Percentiles rank a stretch among this genome's conserved stretches.
Evolutionary conservation across 2,797 vertebrate genomes (phyloP).

Genomic region (Hyperoplus lanceolatus): DNA sequence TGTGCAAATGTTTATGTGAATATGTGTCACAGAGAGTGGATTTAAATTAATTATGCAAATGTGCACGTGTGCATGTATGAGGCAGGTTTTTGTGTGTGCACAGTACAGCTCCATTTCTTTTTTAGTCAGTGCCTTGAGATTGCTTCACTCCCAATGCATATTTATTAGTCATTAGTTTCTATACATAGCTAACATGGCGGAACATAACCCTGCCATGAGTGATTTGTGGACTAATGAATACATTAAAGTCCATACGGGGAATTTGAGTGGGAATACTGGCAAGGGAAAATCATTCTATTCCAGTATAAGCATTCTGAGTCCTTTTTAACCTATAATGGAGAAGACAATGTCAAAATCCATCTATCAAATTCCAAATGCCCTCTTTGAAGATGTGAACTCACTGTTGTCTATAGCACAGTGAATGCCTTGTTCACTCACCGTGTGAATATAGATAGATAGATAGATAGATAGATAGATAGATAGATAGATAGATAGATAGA

Average conservation of each 20-base stretch:
- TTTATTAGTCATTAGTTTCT: constrained; percentile 68
- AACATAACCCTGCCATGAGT: constrained; percentile 64
- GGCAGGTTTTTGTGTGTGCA: constrained; percentile 20
- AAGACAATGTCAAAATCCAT: constrained; percentile 67
- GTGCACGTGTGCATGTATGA: constrained; percentile 20
- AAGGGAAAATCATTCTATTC: constrained; percentile 52
- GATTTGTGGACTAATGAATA: constrained; percentile 65
- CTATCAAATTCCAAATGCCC: constrained; percentile 49
- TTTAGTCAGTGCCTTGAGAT: constrained; percentile 24
- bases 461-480: constrained; percentile 2
- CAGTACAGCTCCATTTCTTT: constrained; percentile 18
- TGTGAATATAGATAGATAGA: background rate
- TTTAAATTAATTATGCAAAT: constrained; percentile 50
- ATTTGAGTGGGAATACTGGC: constrained; percentile 60
- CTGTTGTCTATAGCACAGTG: constrained; percentile 24
- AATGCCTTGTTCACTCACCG: background rate
- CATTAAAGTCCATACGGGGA: constrained; percentile 45
- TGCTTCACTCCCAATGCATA: constrained; percentile 43
- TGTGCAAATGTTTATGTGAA: constrained; percentile 22
- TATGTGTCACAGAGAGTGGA: constrained; percentile 26
- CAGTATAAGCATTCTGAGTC: constrained; percentile 40
- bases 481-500: background rate
- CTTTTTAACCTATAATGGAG: constrained; percentile 63
- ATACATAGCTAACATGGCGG: constrained; percentile 58
- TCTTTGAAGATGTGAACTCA: constrained; percentile 34